These are phyloP conservation scores for Torymus tubicola DNA, from an alignment of 2,888 invertebrate genomes.

Conservation along the genomic window DNA sequence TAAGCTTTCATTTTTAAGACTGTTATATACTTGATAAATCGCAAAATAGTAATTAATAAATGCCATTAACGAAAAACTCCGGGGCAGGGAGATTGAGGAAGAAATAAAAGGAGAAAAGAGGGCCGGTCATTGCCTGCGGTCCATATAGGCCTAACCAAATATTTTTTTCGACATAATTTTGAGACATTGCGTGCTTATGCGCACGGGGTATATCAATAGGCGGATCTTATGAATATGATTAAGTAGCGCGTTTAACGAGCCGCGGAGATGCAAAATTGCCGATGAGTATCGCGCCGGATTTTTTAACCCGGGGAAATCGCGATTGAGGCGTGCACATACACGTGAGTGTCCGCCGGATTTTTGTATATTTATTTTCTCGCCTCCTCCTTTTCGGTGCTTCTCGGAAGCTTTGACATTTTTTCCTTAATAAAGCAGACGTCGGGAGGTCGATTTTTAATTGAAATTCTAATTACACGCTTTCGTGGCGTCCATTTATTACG, in stretches of 20 bases:
- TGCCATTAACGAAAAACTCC: slow-evolving; percentile 14
- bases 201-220: slow-evolving; percentile 41
- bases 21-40: slow-evolving; percentile 9
- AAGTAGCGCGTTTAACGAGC: slow-evolving; percentile 51
- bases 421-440: slow-evolving; percentile 30
- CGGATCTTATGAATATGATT: slow-evolving; percentile 54
- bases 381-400: slow-evolving; percentile 17
- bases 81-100: neutral
- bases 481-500: slow-evolving; percentile 13
- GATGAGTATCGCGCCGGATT: slow-evolving; percentile 49
- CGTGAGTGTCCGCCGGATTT: neutral
- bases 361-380: neutral
- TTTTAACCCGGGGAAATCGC: slow-evolving; percentile 38
- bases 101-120: neutral
- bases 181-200: slow-evolving; percentile 4
- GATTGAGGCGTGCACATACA: slow-evolving; percentile 13
- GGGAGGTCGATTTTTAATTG: slow-evolving; percentile 51
- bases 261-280: slow-evolving; percentile 52
- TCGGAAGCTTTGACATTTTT: slow-evolving; percentile 45
- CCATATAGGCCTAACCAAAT: slow-evolving; percentile 41
- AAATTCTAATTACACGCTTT: slow-evolving; percentile 54
- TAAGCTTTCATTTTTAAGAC: no score
- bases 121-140: no score
- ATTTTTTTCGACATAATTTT: slow-evolving; percentile 48
- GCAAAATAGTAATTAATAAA: slow-evolving; percentile 26